Base-by-base conservation (phyloP, 2,797 vertebrate genomes). In the Loris lydekkerianus region DNA sequence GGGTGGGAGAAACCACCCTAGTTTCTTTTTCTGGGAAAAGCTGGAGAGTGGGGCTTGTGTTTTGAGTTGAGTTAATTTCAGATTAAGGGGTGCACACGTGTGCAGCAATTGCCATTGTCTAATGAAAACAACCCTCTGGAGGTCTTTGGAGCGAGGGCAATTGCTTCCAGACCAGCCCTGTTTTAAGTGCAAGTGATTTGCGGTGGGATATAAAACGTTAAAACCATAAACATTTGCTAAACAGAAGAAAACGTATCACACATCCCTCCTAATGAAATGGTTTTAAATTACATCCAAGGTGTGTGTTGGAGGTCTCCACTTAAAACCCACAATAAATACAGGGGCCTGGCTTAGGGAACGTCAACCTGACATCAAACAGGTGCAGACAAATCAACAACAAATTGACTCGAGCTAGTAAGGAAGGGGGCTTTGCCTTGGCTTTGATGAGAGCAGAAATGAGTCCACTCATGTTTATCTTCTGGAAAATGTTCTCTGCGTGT, bases 181-280 rank as follows among this genome's bases (percentile, higher is more conserved):
- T 85, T 97, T 75, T 94, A 96, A 97, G 78, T 3, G 0, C 11
- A 81, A 96, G 91, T 91, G 93, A 94, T 95, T 93, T 97, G 96
- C 18, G 43, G 88, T 56, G 49, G 90, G 94, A 95, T 89, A 96
- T 96, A 72, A 93, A 96, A 96, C 96, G 97, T 93, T 94, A 97
- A 96, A 96, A 95, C 96, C 97, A 93, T 95, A 97, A 97, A 95
- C 86, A 91, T 95, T 91, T 93, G 85, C 96, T 96, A 96, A 97
- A 95, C 90, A 93, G 95, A 97, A 86, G 93, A 84, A 96, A 97
- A 89, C 10, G 29, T 93, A 92, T 96, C 96, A 93, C 43, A 53
- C 81, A 37, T 76, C 84, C 87, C 58, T 90, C 94, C 91, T 77
- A 96, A 95, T 60, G 73, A 98, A 73, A 89, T 0, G 53, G 95